phyloP scores from a whole-genome alignment of 2,888 invertebrate genomes.

The Catocala nupta region DNA sequence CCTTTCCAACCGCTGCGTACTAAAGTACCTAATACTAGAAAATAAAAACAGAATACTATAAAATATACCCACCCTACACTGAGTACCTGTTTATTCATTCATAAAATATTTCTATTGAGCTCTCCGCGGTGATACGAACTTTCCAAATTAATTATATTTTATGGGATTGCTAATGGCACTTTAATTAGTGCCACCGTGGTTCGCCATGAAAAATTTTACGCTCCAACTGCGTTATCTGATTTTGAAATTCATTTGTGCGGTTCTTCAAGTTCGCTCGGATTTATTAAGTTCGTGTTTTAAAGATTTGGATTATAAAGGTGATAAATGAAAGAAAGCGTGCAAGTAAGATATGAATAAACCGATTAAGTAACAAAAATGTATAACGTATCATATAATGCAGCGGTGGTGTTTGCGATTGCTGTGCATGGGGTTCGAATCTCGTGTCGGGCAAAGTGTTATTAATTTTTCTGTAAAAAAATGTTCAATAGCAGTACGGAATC shows the following conservation, averaged over 20 bases:
- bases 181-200: conserved; percentile 44
- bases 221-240: conserved; percentile 36
- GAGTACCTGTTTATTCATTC: conserved; percentile 51
- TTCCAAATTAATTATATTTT: conserved; percentile 56
- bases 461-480: no score
- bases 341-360: no score
- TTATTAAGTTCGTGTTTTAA: conserved; percentile 17
- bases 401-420: no score
- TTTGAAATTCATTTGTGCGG: conserved; percentile 32
- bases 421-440: no score
- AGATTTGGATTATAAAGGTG: conserved; percentile 4
- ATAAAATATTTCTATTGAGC: conserved; percentile 52
- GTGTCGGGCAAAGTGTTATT: no score
- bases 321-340: no score
- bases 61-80: conserved; percentile 36
- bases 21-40: not conserved
- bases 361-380: no score
- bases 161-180: conserved; percentile 53
- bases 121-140: conserved; percentile 40
- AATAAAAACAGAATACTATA: not conserved
- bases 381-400: no score
- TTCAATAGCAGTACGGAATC: no score
- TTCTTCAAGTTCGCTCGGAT: conserved; percentile 15
- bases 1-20: no score
- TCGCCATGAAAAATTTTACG: conserved; percentile 44